Conservation (phyloP, 1,140 invertebrate genomes). For the Eulimnadia texana region DNA sequence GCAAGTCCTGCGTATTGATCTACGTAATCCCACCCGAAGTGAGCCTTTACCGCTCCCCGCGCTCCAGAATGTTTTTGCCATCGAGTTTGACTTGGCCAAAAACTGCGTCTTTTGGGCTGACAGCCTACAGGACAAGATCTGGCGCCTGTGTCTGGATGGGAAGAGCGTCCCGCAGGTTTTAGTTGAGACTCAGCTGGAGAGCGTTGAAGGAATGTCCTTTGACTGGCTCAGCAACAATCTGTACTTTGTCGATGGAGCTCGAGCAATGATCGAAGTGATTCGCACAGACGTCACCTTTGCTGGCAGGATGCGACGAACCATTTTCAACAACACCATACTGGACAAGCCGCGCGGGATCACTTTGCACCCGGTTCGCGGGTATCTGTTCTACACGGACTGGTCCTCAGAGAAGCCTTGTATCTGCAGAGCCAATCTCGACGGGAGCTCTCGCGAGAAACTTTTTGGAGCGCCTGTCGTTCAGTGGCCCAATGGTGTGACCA, state of each 20-base stretch:
- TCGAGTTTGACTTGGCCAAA: constrained; percentile 73
- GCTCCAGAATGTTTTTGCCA: constrained; percentile 64
- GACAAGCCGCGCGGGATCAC: constrained; percentile 76
- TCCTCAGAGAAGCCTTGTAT: constrained; percentile 57
- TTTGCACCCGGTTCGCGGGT: constrained; percentile 54
- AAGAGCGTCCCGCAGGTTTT: constrained; percentile 46
- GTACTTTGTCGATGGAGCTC: constrained; percentile 36
- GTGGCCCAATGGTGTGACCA: constrained; percentile 76
- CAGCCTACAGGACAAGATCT: constrained; percentile 60
- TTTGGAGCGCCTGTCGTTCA: constrained; percentile 36
- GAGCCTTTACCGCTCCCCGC: constrained; percentile 47
- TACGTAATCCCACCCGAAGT: constrained; percentile 34
- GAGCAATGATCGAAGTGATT: constrained; percentile 63
- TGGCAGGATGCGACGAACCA: constrained; percentile 59
- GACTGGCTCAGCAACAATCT: constrained; percentile 88
- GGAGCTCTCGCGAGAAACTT: constrained; percentile 37
- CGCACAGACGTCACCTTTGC: constrained; percentile 46
- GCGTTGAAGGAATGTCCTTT: constrained; percentile 79
- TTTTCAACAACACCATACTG: constrained; percentile 51
- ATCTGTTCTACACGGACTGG: constrained; percentile 90
- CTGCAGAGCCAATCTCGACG: constrained; percentile 72
- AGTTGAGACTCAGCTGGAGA: constrained; percentile 54
- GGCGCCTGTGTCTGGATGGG: constrained; percentile 58
- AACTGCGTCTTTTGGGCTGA: constrained; percentile 84
- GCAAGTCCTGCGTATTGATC: constrained; percentile 53